Base-by-base conservation (phyloP, 2,888 invertebrate species). In the Clostera curtula region DNA sequence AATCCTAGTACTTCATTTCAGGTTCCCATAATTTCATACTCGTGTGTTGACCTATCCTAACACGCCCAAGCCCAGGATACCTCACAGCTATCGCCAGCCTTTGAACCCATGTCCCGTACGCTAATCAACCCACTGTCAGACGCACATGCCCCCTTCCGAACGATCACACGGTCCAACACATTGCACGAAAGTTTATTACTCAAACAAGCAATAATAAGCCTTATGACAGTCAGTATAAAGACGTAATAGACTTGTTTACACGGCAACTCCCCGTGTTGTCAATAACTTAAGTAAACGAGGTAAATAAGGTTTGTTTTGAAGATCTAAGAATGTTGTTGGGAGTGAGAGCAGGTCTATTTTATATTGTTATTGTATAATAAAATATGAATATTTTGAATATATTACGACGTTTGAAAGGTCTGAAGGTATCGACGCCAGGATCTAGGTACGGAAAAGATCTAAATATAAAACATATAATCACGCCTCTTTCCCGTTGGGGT, bases 41-140 rank as follows among this genome's bases (percentile, higher is more conserved):
- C 8, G 22, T 25, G 33, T 42, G 46, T 43, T 25, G 36, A 19
- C 31, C 35, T 36, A 29, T 28, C 40, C 34, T 37, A 40, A 43
- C 34, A 32, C 28, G 31, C 31, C 36, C 31, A 49, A 49, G 39
- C 38, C 39, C 34, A 34, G 43, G 31, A 43, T 46, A 43, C 43
- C 36, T 48, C 39, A 38, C 43, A 57, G 44, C 56, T 58, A 56
- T 58, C 56, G 51, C 49, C 56, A 56, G 63, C 60, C 61, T 62
- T 63, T 63, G 60, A 61, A 68, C 66, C 66, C 66, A 60, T 61
- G 60, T 65, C 56, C 62, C 51, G 60, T 59, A 58, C 60, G 61
- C 64, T 71, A 70, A 74, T 72, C 69, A 72, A 71, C 70, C 71
- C 60, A 67, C 66, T 74, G 74, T 74, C 74, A 72, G 59, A 56